Conservation (phyloP, 2,888 invertebrate species). For the Gari tellinella region DNA sequence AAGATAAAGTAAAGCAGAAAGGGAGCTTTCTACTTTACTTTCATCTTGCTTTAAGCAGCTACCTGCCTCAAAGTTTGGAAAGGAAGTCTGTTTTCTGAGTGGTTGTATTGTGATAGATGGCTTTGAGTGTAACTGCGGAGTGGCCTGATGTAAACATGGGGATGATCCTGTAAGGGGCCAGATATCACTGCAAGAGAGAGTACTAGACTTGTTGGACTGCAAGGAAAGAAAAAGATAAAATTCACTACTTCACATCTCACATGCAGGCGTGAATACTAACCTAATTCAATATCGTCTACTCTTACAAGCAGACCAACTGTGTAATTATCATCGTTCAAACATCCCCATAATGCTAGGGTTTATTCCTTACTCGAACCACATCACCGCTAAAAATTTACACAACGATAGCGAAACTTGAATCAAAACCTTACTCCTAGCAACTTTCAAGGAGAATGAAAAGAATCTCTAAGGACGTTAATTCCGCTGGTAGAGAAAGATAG, state of each 20-base stretch:
- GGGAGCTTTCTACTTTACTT: no score
- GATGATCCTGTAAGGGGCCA: no score
- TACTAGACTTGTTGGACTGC: background rate
- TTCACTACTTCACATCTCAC: conserved; percentile 13
- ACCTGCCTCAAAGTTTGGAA: no score
- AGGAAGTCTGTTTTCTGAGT: no score
- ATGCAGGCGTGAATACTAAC: conserved; percentile 24
- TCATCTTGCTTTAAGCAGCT: no score
- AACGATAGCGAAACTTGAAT: conserved; percentile 47
- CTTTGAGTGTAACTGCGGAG: no score
- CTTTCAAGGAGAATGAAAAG: conserved; percentile 48
- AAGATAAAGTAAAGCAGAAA: no score
- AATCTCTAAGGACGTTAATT: conserved; percentile 59
- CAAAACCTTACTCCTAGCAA: conserved; percentile 53
- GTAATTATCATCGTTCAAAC: conserved; percentile 54
- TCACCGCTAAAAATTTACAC: conserved; percentile 50
- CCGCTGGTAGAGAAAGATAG: conserved; percentile 54
- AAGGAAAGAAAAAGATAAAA: conserved; percentile 16
- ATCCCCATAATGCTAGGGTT: conserved; percentile 48
- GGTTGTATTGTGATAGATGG: no score
- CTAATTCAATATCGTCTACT: conserved; percentile 11
- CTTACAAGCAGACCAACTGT: conserved; percentile 15
- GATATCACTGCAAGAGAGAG: no score
- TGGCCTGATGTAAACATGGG: no score
- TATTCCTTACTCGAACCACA: conserved; percentile 35